Conservation (phyloP, 2,888 invertebrate genomes). For the Antitype chi region DNA sequence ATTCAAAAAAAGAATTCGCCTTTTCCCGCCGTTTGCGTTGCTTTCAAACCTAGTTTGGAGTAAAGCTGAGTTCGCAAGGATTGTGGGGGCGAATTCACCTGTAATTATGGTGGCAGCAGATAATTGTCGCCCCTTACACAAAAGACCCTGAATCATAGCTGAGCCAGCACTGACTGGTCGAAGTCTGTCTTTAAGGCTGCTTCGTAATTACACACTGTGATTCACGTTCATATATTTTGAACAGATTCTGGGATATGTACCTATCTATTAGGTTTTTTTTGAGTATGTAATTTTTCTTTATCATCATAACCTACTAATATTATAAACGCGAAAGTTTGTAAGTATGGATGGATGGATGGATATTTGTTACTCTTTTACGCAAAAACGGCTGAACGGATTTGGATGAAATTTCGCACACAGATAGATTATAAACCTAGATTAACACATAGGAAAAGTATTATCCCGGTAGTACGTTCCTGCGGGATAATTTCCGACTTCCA, state of each 20-base stretch:
- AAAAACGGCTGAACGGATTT: no score
- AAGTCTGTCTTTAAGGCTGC: conserved; percentile 59
- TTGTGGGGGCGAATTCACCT: conserved; percentile 63
- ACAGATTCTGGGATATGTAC: not conserved
- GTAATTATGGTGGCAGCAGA: conserved; percentile 67
- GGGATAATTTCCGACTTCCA: no score
- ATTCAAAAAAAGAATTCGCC: conserved; percentile 48
- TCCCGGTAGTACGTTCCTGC: no score
- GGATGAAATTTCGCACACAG: no score
- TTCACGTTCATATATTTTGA: conserved; percentile 36
- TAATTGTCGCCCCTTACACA: conserved; percentile 68
- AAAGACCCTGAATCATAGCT: conserved; percentile 64
- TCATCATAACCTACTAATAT: not conserved
- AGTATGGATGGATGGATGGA: no score
- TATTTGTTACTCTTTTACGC: no score
- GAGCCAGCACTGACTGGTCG: conserved; percentile 61
- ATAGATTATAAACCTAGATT: no score
- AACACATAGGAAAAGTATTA: no score
- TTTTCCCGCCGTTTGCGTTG: conserved; percentile 31
- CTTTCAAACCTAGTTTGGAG: conserved; percentile 45
- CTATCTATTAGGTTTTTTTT: not conserved
- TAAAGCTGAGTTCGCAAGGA: conserved; percentile 60
- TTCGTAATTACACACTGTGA: conserved; percentile 61
- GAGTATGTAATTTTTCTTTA: not conserved
- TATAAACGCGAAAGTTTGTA: no score